phyloP scores from a whole-genome alignment of 2,113 vertebrate species.

The Erythrocebus patas region DNA sequence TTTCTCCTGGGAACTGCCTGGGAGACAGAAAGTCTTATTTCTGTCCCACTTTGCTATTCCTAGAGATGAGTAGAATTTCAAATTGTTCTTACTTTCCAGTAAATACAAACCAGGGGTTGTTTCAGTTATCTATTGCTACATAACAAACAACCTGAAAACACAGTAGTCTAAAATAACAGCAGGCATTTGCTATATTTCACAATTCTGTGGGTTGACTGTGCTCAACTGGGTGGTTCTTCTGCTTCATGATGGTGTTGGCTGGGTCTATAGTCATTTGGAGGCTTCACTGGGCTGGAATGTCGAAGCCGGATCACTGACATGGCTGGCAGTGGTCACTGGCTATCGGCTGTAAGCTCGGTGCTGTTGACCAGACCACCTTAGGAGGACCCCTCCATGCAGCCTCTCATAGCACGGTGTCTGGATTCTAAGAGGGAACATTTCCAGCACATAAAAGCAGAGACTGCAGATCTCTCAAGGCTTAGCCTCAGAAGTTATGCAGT shows the following conservation, averaged over 20 bases:
- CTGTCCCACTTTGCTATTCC: conserved; percentile 25
- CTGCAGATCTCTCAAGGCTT: neutral
- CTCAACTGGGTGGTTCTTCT: conserved; percentile 40
- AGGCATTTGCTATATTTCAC: neutral
- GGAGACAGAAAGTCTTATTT: conserved; percentile 44
- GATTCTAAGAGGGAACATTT: neutral
- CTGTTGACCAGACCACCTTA: neutral
- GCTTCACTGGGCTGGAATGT: neutral
- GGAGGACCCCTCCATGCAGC: neutral
- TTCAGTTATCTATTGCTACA: neutral
- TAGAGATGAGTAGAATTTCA: conserved; percentile 25
- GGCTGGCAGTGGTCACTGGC: neutral
- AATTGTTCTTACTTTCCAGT: conserved; percentile 43
- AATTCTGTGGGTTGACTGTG: neutral
- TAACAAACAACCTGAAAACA: neutral
- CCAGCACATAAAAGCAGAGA: neutral
- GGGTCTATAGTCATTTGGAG: neutral
- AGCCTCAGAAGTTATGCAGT: neutral
- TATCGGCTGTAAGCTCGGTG: neutral
- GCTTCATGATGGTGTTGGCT: neutral
- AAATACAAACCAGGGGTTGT: conserved; percentile 7
- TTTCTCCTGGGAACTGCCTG: conserved; percentile 53
- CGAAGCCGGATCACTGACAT: neutral
- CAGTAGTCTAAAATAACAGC: neutral
- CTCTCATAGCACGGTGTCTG: neutral